Percentiles rank a stretch among this genome's conserved stretches.
These are phyloP conservation scores for Rynchops niger DNA, from an alignment of 2,113 vertebrate genomes.

Conservation along the genomic window DNA sequence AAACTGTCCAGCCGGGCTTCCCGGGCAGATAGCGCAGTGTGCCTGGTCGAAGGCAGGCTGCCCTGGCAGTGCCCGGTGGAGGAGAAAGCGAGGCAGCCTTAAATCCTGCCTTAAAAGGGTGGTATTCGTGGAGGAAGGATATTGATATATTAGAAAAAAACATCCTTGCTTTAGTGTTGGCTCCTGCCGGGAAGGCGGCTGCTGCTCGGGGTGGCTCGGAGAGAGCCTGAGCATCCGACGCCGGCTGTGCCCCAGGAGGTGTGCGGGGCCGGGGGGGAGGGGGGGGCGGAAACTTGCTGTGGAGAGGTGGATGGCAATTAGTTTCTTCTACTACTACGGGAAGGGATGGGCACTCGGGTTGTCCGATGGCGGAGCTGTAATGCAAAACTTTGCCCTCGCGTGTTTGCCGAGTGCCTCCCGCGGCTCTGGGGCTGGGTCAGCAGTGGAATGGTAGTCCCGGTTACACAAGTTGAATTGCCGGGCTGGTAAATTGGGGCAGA, in stretches of 20 bases:
- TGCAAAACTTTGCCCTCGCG: neutral
- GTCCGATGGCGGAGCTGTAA: neutral
- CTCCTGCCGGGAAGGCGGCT: neutral
- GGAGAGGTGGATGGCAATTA: neutral
- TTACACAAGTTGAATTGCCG: neutral
- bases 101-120: constrained; percentile 24
- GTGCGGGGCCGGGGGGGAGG: neutral
- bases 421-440: neutral
- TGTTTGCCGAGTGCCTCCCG: neutral
- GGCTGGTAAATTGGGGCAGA: neutral
- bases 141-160: neutral
- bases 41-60: neutral
- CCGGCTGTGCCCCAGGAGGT: neutral
- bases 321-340: accelerated
- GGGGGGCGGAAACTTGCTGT: no score
- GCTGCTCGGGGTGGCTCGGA: neutral
- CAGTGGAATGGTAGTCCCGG: neutral
- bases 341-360: neutral
- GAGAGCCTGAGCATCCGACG: neutral
- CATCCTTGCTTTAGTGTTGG: neutral
- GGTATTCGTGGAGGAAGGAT: neutral
- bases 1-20: neutral
- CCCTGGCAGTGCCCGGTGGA: accelerated
- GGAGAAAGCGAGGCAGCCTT: neutral
- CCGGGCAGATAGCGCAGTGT: neutral